Conservation (phyloP, 2,113 vertebrate genomes). For the Malurus cyaneus region DNA sequence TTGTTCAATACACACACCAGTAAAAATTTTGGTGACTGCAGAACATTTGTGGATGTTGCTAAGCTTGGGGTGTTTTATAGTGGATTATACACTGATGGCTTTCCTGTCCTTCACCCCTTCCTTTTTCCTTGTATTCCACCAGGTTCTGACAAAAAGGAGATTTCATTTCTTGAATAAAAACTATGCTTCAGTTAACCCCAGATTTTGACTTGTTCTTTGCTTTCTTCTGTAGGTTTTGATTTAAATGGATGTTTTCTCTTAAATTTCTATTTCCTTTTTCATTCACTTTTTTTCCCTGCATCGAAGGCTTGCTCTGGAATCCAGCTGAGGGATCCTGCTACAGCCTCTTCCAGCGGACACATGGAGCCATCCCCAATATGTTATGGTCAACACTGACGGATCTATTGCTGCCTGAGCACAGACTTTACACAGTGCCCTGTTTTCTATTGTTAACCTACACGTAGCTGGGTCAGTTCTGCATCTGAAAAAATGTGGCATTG, state of each 20-base stretch:
- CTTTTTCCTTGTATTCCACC: background rate
- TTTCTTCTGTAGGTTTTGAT: background rate
- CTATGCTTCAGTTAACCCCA: background rate
- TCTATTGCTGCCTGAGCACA: background rate
- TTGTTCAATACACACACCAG: background rate
- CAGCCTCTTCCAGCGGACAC: background rate
- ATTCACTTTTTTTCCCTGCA: background rate
- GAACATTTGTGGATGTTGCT: background rate
- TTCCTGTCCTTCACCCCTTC: background rate
- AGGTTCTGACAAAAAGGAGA: background rate
- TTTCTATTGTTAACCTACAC: background rate
- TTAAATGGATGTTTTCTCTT: background rate
- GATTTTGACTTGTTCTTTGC: background rate
- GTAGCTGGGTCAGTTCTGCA: background rate
- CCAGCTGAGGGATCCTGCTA: background rate
- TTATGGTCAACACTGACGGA: background rate
- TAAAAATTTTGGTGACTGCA: background rate
- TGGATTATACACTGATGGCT: background rate
- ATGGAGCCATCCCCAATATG: rapidly evolving
- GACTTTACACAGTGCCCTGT: background rate
- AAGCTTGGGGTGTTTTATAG: background rate
- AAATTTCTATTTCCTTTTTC: background rate
- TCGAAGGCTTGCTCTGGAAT: background rate
- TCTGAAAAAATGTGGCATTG: background rate
- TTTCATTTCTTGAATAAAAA: background rate